Evolutionary conservation across 1,140 invertebrate species (phyloP), one percentile per base, ranked within the genome.

Genomic region (Sminthurinus signatus): DNA sequence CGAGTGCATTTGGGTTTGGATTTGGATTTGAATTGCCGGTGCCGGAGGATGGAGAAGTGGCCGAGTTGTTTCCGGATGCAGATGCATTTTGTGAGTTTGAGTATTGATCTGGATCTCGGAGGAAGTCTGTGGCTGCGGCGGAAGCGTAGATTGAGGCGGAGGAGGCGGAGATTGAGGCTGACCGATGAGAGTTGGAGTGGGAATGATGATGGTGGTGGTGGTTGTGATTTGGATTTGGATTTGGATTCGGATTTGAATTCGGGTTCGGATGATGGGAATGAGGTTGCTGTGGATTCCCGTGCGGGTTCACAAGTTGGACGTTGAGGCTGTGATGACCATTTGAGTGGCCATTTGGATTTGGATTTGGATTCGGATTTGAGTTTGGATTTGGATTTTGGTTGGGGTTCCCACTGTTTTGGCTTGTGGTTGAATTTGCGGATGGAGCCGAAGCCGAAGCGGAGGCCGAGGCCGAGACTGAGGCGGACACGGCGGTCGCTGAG

Each of bases 31-130:
- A 12, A 23, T 15, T 21, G 51, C 52, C 15, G 29, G 54, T 8
- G 14, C 4, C 25, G 32, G 36, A 10, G 23, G 36, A 19, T 8
- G 29, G 4, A 36, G 31, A 56, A 12, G 15, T 42, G 32, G 32
- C 5, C 5, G 5, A 8, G 32, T 36, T 36, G 32, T 36, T 36
- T 50, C 54, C 44, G 15, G 28, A 14, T 19, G 10, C 14, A 25
- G 43, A 44, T 14, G n/a, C 25, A 42, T 31, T 48, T 19, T 5
- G 5, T 2, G 28, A 12, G 31, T 17, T 36, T 10, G 44, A n/a
- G 36, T 63, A 63, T 32, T 63, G 62, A 39, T 58, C 62, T 32
- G 54, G 54, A 19, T 59, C 62, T 10, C 62, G 62, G 23, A 58
- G 55, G 36, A 58, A 58, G 14, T 58, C 55, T 19, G 28, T 44